Base-by-base conservation (phyloP, 2,888 invertebrate species). In the Aporophyla nigra region DNA sequence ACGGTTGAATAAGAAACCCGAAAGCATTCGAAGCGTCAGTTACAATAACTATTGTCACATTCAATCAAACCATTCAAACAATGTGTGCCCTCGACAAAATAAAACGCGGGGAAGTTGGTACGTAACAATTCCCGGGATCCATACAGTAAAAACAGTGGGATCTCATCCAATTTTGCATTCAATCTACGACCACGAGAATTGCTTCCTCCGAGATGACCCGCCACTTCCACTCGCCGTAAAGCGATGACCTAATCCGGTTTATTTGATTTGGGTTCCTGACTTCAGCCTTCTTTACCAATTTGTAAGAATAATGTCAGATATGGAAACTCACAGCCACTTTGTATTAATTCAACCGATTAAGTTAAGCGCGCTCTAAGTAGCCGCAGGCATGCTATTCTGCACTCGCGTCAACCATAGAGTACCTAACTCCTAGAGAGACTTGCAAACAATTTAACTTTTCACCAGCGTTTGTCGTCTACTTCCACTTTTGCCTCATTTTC, bases 121-220 rank as follows among this genome's bases (percentile, higher is more conserved):
- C 92, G 91, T 93, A 93, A 93, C 94, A 91, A 94, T 93, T 86
- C 90, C 90, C 91, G 90, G 90, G 93, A 92, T 92, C 93, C 93
- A 94, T 93, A 95, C 93, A 95, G 94, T 95, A 95, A 95, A 95
- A 95, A 95, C 95, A 94, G 93, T 94, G 92, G 94, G 94, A 94
- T 94, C 95, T 96, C 96, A 95, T 96, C 96, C 96, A 96, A 96
- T 96, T 96, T 96, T 96, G 96, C 96, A 96, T 96, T 96, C 96
- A 96, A 96, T 96, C 96, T 96, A 95, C 96, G 95, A 95, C 94
- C 95, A 91, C 94, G 94, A 93, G 95, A 95, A 96, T 96, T 93
- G 96, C 95, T 95, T 93, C 95, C 94, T 94, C 91, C 91, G 93
- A 96, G 96, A 96, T 96, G 96, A 95, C 96, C 96, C 95, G 94